Conservation (phyloP, 2,888 invertebrate genomes). For the Dryocosmus kuriphilus region DNA sequence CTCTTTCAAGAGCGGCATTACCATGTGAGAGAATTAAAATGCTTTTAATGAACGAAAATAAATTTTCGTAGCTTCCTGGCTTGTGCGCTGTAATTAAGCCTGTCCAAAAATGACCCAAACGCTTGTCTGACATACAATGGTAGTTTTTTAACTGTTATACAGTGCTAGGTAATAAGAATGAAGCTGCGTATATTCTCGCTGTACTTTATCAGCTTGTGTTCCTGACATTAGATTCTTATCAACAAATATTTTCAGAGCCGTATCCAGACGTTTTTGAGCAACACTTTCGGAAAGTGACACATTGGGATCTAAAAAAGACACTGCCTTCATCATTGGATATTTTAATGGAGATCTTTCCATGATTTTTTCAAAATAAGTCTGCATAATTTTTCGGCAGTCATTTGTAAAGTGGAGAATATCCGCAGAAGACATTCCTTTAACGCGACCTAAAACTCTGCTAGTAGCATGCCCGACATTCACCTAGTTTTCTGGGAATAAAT, state of each 20-base stretch:
- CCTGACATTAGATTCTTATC: background rate
- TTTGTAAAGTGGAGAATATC: too few species aligned
- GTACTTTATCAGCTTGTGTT: too few species aligned
- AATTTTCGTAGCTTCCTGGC: slow-evolving; percentile 9
- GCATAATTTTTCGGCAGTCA: too few species aligned
- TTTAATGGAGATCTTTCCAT: too few species aligned
- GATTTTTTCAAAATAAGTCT: too few species aligned
- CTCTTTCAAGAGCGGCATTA: too few species aligned
- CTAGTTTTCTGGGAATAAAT: slow-evolving; percentile 12
- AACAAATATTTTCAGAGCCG: background rate
- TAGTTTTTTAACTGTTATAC: too few species aligned
- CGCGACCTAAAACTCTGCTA: background rate
- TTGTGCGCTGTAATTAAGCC: background rate
- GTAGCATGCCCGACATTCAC: slow-evolving; percentile 40
- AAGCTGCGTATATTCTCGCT: background rate
- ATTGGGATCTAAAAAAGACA: too few species aligned
- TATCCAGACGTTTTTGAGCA: background rate
- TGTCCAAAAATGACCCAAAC: slow-evolving; percentile 39
- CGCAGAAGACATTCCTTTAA: background rate
- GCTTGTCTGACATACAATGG: background rate
- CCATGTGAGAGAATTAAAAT: too few species aligned
- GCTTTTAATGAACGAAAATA: too few species aligned
- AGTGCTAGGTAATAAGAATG: slow-evolving; percentile 11
- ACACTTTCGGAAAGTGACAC: background rate
- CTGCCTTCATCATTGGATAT: too few species aligned